phyloP scores from a whole-genome alignment of 2,797 vertebrate species.

The Aldrovandia affinis region DNA sequence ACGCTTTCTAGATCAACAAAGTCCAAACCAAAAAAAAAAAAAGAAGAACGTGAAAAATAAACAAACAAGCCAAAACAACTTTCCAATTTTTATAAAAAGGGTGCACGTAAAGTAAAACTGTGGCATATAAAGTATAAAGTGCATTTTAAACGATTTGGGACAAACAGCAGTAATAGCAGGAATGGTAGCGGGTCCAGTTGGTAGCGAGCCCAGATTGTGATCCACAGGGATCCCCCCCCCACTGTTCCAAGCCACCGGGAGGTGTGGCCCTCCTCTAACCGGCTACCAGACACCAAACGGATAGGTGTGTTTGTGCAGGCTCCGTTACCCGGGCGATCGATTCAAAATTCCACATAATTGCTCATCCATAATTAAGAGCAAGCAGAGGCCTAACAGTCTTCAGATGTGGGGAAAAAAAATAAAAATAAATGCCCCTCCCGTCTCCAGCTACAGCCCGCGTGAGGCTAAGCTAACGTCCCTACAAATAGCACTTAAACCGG shows the following conservation, averaged over 20 bases:
- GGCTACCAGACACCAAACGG: neutral
- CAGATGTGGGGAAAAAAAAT: neutral
- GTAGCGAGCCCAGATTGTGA: constrained; percentile 42
- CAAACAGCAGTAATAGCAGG: constrained; percentile 46
- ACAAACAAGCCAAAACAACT: neutral
- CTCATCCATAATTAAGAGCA: constrained; percentile 1
- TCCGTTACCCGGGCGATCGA: neutral
- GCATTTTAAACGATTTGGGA: constrained; percentile 53
- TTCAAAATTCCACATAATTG: neutral
- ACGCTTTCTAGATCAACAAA: neutral
- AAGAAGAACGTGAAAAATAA: neutral
- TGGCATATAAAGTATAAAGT: constrained; percentile 63
- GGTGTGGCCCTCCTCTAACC: neutral
- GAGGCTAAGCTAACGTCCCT: constrained; percentile 1
- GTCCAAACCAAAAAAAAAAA: constrained; percentile 16
- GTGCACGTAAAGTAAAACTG: constrained; percentile 31
- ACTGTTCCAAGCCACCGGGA: neutral
- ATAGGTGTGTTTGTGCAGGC: neutral
- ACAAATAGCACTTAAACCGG: constrained; percentile 56
- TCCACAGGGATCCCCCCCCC: neutral
- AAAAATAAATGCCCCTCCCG: too few relatives aligned
- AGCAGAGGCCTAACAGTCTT: neutral
- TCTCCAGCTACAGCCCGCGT: neutral
- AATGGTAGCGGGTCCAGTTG: constrained; percentile 55
- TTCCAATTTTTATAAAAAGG: neutral